phyloP scores from a whole-genome alignment of 2,888 invertebrate genomes.

The Hypselothyrea guttata region DNA sequence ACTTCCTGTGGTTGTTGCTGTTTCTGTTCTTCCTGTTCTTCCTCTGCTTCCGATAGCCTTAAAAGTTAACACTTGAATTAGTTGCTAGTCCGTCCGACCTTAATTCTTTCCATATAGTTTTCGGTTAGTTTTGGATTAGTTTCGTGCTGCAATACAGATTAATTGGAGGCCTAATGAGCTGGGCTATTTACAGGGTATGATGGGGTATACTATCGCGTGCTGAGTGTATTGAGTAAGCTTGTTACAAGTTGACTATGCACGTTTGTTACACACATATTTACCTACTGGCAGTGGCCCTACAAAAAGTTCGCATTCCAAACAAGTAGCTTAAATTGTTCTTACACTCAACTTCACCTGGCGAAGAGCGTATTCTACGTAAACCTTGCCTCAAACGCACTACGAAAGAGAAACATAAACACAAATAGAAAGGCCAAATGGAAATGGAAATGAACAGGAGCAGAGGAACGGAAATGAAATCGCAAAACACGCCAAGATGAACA shows the following conservation, averaged over 20 bases:
- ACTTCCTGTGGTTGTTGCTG: background rate
- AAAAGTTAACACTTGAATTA: slow-evolving; percentile 8
- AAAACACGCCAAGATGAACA: slow-evolving; percentile 3
- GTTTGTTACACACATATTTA: slow-evolving; percentile 49
- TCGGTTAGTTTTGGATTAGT: slow-evolving; percentile 48
- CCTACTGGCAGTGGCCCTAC: slow-evolving; percentile 61
- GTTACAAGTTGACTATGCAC: slow-evolving; percentile 8
- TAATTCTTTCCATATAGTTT: slow-evolving; percentile 19
- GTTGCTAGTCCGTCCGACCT: too few relatives aligned
- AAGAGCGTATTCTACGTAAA: slow-evolving; percentile 64
- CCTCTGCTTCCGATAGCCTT: background rate
- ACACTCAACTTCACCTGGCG: slow-evolving; percentile 67
- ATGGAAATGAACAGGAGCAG: background rate
- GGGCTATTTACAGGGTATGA: background rate
- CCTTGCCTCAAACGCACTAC: slow-evolving; percentile 63
- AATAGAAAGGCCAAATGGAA: background rate
- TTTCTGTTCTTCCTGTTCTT: background rate
- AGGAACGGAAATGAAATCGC: background rate
- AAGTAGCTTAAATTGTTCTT: slow-evolving; percentile 62
- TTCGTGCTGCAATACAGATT: slow-evolving; percentile 17
- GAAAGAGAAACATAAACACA: slow-evolving; percentile 18
- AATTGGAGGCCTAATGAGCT: background rate
- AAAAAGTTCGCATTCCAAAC: slow-evolving; percentile 63
- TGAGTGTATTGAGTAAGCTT: background rate
- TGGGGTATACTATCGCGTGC: background rate